Evolutionary conservation across 2,888 invertebrate species (phyloP), one percentile per base, ranked within the genome.

Genomic region (Brassicogethes aeneus): DNA sequence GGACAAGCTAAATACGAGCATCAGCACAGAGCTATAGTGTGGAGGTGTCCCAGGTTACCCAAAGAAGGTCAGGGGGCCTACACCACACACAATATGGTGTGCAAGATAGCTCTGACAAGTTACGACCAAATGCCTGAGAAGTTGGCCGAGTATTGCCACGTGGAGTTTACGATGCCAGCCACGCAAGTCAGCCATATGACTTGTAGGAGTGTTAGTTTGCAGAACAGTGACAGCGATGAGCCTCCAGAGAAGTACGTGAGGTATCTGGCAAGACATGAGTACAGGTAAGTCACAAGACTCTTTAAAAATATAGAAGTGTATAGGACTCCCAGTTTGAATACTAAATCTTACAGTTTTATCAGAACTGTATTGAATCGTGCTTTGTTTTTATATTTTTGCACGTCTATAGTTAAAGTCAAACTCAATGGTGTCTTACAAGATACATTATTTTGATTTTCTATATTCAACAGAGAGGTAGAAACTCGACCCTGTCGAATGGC

Each of bases 21-120:
- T 72, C 92, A 96, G 63, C 95, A 95, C 71, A 79, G 90, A 50
- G 83, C 96, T 43, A 90, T 99, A 56, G 97, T 99, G 17, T 99
- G 99, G 99, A 77, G 99, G 55, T 96, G 99, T 76, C 87, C 94
- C 5, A 76, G 96, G 39, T 76, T 99, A 57, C 99, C 99, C 40
- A 97, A 97, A 69, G 94, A 97, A 70, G 96, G 97, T 51, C 96
- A 99, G 78, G 97, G 94, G 40, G 97, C 99, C 15, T 99, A 99
- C 71, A 97, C 97, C 47, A 93, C 90, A 14, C 97, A 99, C 74
- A 84, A 94, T 66, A 80, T 99, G 71, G 87, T 90, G 48, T 91
- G 94, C 61, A 83, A 90, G 46, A 83, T 99, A 77, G 91, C 92
- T 46, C 77, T 99, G 51, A 96, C 95, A 15, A 92, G 93, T 36